Percentiles rank a stretch among this genome's conserved stretches.
Evolutionary conservation across 1,140 invertebrate genomes (phyloP).

Genomic region (Lepeophtheirus salmonis): DNA sequence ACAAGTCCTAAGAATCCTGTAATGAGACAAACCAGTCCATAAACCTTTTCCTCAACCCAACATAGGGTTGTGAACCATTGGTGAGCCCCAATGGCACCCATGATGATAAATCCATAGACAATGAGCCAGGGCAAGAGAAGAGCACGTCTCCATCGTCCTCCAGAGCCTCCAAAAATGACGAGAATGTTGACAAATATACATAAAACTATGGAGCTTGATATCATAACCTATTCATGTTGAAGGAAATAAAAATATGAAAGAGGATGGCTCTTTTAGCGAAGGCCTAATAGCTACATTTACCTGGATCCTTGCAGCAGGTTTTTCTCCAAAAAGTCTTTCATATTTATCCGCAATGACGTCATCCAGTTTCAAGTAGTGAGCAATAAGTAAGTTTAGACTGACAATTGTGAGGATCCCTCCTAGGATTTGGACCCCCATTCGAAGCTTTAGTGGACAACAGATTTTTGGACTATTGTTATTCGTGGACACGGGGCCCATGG

Average conservation of each 20-base stretch:
- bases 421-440: conserved; percentile 10
- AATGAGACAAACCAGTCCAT: conserved; percentile 10
- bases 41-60: conserved; percentile 18
- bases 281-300: too few species aligned
- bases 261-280: too few species aligned
- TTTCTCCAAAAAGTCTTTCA: background rate
- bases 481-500: background rate
- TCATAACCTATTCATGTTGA: background rate
- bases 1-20: conserved; percentile 9
- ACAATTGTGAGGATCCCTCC: conserved; percentile 14
- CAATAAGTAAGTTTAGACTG: conserved; percentile 3
- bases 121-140: conserved; percentile 17
- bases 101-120: conserved; percentile 10
- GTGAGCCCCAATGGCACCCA: conserved; percentile 7
- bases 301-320: background rate
- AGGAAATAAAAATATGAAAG: too few species aligned
- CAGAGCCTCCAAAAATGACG: conserved; percentile 10
- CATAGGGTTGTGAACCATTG: conserved; percentile 16
- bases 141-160: conserved; percentile 11
- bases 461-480: background rate
- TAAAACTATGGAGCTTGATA: conserved; percentile 8
- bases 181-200: conserved; percentile 10
- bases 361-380: conserved; percentile 15
- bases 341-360: conserved; percentile 10
- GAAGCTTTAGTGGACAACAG: background rate